phyloP scores from a whole-genome alignment of 37 sponge, comb jelly and placozoan species.

The Cladorhizidae sp. region DNA sequence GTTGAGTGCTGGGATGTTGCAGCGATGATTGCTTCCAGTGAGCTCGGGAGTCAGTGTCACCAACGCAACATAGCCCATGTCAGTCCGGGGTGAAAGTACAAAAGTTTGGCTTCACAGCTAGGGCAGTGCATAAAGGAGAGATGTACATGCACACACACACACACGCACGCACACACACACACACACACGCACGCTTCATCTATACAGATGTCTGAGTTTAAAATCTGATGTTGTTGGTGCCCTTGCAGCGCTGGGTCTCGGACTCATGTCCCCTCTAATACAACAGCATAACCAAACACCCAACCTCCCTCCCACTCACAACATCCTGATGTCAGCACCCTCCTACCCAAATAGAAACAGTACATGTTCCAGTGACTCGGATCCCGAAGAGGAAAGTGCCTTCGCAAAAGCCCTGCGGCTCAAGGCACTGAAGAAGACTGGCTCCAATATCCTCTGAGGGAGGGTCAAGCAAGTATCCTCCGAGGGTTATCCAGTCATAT shows the following conservation, averaged over 20 bases:
- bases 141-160: no score
- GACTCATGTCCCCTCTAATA: neutral
- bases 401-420: conserved; percentile 52
- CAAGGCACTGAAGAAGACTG: conserved; percentile 44
- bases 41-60: no score
- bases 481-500: no score
- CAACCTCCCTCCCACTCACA: neutral
- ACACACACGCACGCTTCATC: conserved; percentile 8
- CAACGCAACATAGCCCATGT: no score
- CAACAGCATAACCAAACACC: conserved; percentile 2
- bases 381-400: conserved; percentile 40
- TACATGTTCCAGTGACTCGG: conserved; percentile 23
- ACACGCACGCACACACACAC: conserved; percentile 8
- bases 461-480: no score
- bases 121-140: no score
- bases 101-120: no score
- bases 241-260: neutral
- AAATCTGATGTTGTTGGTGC: neutral
- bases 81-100: no score
- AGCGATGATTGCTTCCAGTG: no score
- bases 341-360: conserved; percentile 10
- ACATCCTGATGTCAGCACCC: neutral
- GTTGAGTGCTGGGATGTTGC: no score
- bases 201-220: no score
- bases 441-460: neutral